Conservation (phyloP, 2,888 invertebrate genomes). For the Caenorhabditis afra region DNA sequence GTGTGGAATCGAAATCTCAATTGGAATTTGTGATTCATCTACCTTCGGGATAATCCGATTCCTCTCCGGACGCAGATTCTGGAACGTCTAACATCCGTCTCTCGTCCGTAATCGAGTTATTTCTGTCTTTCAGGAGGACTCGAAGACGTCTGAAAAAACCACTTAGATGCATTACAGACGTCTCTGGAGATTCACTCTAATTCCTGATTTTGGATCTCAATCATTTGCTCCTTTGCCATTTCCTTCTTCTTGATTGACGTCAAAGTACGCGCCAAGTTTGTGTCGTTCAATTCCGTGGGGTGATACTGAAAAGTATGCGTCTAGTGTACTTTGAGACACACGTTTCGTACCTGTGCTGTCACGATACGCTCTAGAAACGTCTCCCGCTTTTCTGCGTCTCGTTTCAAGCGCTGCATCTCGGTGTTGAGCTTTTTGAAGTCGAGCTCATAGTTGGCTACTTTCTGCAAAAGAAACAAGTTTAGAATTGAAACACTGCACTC, state of each 20-base stretch:
- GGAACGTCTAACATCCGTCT: neutral
- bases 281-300: conserved; percentile 66
- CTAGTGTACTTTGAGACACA: neutral
- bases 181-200: conserved; percentile 48
- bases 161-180: neutral
- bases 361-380: conserved; percentile 61
- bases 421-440: conserved; percentile 56
- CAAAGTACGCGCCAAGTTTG: conserved; percentile 63
- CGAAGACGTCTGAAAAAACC: conserved; percentile 33
- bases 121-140: conserved; percentile 13
- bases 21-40: neutral
- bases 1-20: no score
- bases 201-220: conserved; percentile 55
- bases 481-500: neutral
- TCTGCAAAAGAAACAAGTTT: conserved; percentile 29
- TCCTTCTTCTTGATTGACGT: conserved; percentile 56
- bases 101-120: neutral
- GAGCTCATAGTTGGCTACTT: conserved; percentile 40
- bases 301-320: conserved; percentile 59
- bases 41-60: conserved; percentile 60
- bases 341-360: conserved; percentile 51
- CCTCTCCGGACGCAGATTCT: conserved; percentile 1
- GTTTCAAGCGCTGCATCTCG: conserved; percentile 52
- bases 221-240: conserved; percentile 59
- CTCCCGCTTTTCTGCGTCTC: conserved; percentile 65